Percentiles rank a stretch among this genome's conserved stretches.
phyloP scores from a whole-genome alignment of 2,113 vertebrate genomes.

The Pristiophorus japonicus region DNA sequence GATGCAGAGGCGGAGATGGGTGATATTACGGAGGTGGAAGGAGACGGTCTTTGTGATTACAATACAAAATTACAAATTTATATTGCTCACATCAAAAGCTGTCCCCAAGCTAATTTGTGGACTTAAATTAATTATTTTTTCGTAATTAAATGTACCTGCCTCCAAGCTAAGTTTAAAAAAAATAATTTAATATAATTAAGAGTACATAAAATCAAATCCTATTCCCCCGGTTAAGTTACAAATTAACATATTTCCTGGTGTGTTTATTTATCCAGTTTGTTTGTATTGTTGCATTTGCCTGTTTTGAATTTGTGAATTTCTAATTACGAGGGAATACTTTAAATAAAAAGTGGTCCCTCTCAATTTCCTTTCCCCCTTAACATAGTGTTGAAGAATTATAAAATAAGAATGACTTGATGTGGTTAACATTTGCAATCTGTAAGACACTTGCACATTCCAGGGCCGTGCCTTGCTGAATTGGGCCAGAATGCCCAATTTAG shows the following conservation, averaged over 20 bases:
- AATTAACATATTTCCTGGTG: background rate
- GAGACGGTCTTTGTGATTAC: background rate
- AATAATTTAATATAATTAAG: background rate
- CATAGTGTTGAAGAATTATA: background rate
- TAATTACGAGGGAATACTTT: background rate
- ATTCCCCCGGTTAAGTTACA: background rate
- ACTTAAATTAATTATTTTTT: background rate
- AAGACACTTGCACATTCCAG: background rate
- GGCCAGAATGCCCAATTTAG: background rate
- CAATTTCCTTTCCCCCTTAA: background rate
- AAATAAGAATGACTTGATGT: background rate
- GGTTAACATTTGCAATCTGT: background rate
- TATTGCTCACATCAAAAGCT: background rate
- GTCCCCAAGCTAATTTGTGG: background rate
- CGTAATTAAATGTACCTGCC: background rate
- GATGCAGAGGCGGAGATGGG: background rate
- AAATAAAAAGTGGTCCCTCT: background rate
- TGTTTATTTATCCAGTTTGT: background rate
- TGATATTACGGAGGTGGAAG: background rate
- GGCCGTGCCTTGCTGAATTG: background rate
- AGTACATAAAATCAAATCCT: background rate
- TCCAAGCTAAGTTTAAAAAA: background rate
- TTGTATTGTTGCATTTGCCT: background rate
- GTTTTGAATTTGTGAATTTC: background rate
- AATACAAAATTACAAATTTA: background rate